Conservation (phyloP, 2,797 vertebrate genomes). For the Crocodylus rhombifer region DNA sequence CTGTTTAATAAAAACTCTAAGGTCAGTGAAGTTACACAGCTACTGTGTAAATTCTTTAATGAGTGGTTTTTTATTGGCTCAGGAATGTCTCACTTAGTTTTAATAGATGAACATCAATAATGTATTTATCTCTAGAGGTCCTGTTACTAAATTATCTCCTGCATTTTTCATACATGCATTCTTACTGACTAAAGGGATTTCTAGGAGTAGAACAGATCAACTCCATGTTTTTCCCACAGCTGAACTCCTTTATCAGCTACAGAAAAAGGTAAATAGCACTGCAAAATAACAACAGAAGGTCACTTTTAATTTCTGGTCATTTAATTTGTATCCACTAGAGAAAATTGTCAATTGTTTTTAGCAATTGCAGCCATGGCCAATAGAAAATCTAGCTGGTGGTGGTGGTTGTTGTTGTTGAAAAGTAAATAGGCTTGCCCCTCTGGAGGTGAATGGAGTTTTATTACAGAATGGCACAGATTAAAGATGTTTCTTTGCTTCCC, state of each 20-base stretch:
- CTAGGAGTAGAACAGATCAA: neutral
- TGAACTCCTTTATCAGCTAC: neutral
- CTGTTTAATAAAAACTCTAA: neutral
- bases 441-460: neutral
- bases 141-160: neutral
- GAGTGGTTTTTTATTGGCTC: neutral
- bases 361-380: constrained; percentile 17
- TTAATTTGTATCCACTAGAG: neutral
- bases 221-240: neutral
- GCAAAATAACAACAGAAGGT: neutral
- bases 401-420: neutral
- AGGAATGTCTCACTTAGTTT: neutral
- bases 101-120: neutral
- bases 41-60: neutral
- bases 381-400: neutral
- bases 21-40: neutral
- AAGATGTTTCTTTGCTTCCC: neutral
- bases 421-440: neutral
- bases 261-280: neutral
- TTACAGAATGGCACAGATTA: neutral
- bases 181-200: neutral
- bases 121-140: neutral
- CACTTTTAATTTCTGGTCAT: neutral
- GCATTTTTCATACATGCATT: rapidly evolving
- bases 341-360: constrained; percentile 29